Conservation (phyloP, 2,888 invertebrate species). For the Hoplodrina ambigua region DNA sequence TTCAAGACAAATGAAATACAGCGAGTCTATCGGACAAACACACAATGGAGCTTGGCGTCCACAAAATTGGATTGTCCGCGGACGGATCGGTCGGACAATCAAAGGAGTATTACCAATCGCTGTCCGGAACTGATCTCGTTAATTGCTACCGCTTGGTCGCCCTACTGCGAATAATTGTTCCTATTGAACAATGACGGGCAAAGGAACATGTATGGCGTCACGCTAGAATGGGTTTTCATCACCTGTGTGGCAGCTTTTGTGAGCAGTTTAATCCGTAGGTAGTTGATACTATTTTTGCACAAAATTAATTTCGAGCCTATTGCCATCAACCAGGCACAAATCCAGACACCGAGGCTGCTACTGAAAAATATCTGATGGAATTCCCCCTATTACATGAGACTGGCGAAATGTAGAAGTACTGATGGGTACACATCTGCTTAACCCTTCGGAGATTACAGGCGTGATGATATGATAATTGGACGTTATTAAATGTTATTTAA, state of each 20-base stretch:
- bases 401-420: no score
- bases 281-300: background rate
- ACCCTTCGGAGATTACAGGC: no score
- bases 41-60: slow-evolving; percentile 51
- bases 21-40: slow-evolving; percentile 38
- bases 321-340: no score
- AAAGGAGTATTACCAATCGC: slow-evolving; percentile 65
- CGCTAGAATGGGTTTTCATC: slow-evolving; percentile 33
- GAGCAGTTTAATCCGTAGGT: background rate
- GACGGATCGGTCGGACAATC: slow-evolving; percentile 62
- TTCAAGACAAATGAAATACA: slow-evolving; percentile 59
- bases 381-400: no score
- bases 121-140: slow-evolving; percentile 63
- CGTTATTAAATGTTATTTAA: no score
- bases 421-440: no score
- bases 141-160: slow-evolving; percentile 64
- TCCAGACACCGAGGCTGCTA: no score
- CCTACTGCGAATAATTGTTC: slow-evolving; percentile 61
- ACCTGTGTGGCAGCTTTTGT: slow-evolving; percentile 8
- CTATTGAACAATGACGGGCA: slow-evolving; percentile 46
- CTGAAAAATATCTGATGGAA: no score
- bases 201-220: slow-evolving; percentile 36
- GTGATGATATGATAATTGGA: no score
- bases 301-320: background rate
- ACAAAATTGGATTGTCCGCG: slow-evolving; percentile 66